A percentile compares a stretch with the other conserved stretches of the same genome.
These are phyloP conservation scores for Megaustenia siamemsis DNA, from an alignment of 2,888 invertebrate species.

Conservation along the genomic window DNA sequence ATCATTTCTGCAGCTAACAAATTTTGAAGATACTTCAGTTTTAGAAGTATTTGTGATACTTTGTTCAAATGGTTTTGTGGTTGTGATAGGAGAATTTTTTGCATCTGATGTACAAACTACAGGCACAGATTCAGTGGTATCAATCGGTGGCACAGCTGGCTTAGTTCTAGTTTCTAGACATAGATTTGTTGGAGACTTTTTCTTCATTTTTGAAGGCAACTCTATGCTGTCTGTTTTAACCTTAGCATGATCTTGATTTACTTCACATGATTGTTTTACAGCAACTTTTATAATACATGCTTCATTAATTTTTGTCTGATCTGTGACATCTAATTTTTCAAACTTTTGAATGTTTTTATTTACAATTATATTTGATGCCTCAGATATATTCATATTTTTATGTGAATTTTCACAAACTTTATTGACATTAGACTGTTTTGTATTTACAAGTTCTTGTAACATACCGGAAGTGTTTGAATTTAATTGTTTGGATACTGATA, in stretches of 20 bases:
- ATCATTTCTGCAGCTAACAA: not conserved
- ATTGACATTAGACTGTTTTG: not conserved
- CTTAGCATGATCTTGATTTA: conserved; percentile 11
- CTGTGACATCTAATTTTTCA: not conserved
- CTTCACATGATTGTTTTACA: not conserved
- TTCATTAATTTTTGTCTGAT: not conserved
- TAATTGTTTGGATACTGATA: not conserved
- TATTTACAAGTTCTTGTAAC: not conserved
- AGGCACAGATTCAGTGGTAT: not conserved
- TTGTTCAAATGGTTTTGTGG: not conserved
- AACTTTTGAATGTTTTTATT: conserved; percentile 20
- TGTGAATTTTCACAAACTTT: not conserved
- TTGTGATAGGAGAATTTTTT: not conserved
- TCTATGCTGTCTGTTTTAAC: not conserved
- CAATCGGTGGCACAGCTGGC: not conserved
- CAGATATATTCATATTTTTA: conserved; percentile 11
- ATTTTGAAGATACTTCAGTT: not conserved
- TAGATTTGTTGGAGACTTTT: not conserved
- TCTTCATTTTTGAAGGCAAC: conserved; percentile 10
- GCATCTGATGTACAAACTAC: not conserved
- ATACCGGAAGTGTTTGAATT: not conserved
- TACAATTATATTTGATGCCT: conserved; percentile 9
- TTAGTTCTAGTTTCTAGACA: not conserved
- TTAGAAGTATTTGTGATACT: no score
- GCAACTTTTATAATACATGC: not conserved